Percentiles rank a stretch among this genome's conserved stretches.
These are phyloP conservation scores for Cabera pusaria DNA, from an alignment of 2,888 invertebrate genomes.

Conservation along the genomic window DNA sequence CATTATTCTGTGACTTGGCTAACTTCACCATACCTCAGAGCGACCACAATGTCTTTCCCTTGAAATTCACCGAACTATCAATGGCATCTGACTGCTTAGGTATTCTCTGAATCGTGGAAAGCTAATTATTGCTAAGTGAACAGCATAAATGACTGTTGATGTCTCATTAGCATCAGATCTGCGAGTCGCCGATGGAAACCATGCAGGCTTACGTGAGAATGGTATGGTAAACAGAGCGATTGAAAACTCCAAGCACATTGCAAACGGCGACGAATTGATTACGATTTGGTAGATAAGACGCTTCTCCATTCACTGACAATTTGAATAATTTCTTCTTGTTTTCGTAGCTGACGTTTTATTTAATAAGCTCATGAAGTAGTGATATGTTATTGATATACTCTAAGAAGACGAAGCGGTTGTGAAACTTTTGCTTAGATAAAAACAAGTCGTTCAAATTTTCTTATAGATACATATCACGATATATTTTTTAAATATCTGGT, in stretches of 20 bases:
- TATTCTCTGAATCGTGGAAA: constrained; percentile 29
- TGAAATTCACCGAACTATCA: constrained; percentile 4
- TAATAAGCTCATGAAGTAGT: too few species aligned
- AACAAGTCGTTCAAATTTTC: too few species aligned
- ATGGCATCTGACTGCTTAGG: constrained; percentile 14
- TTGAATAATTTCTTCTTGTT: too few species aligned
- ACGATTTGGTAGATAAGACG: constrained; percentile 1
- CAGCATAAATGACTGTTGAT: constrained; percentile 30
- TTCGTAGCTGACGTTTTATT: too few species aligned
- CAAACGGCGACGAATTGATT: constrained; percentile 3
- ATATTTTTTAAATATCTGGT: too few species aligned
- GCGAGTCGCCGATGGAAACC: constrained; percentile 2
- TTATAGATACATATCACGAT: too few species aligned
- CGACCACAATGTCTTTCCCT: constrained; percentile 1
- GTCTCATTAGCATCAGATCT: constrained; percentile 15
- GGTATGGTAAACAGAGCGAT: constrained; percentile 17
- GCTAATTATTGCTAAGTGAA: constrained; percentile 26
- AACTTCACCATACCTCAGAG: too few species aligned
- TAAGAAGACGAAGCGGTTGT: too few species aligned
- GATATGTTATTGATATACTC: too few species aligned
- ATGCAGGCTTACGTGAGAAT: constrained; percentile 20
- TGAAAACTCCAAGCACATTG: constrained; percentile 6
- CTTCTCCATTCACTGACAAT: not conserved
- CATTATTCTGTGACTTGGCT: too few species aligned
- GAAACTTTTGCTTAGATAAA: too few species aligned